These are phyloP conservation scores for Hetaerina titia DNA, from an alignment of 2,888 invertebrate species.

Conservation along the genomic window DNA sequence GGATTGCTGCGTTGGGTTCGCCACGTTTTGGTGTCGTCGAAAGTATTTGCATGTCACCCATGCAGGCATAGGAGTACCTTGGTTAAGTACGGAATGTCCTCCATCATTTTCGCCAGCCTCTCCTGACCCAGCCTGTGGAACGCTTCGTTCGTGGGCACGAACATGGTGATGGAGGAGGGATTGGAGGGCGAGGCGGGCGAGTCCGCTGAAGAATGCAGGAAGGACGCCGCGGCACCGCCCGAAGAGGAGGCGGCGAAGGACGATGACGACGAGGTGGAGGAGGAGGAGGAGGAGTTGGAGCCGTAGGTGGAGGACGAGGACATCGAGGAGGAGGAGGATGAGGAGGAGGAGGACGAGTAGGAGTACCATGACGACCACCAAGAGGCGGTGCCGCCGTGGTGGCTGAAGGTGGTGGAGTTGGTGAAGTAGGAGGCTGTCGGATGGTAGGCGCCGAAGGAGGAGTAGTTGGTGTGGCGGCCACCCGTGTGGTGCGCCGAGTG, in stretches of 20 bases:
- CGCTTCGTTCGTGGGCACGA: constrained; percentile 77
- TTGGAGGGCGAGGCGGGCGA: constrained; percentile 44
- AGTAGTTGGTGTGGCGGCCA: not conserved
- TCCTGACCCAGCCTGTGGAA: constrained; percentile 75
- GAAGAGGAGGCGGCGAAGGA: not conserved
- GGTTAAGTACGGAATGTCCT: constrained; percentile 74
- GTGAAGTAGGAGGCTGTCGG: constrained; percentile 21
- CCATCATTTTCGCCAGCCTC: constrained; percentile 74
- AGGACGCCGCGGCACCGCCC: not conserved
- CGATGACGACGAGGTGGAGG: not conserved
- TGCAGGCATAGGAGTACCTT: constrained; percentile 73
- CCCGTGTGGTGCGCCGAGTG: not conserved
- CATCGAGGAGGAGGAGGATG: not conserved
- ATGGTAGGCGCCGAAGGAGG: not conserved
- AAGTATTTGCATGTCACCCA: too few relatives aligned
- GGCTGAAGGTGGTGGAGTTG: constrained; percentile 32
- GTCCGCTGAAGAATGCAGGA: not conserved
- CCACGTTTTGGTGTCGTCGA: too few relatives aligned
- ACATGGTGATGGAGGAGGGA: constrained; percentile 75
- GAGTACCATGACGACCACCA: constrained; percentile 62
- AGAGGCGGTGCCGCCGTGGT: not conserved
- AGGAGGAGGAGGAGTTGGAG: not conserved
- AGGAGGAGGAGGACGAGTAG: constrained; percentile 39
- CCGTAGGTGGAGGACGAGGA: not conserved
- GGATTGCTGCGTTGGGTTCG: too few relatives aligned